A percentile compares a stretch with the other conserved stretches of the same genome.
Evolutionary conservation across 2,888 invertebrate species (phyloP).

Genomic region (Galerucella pusilla): DNA sequence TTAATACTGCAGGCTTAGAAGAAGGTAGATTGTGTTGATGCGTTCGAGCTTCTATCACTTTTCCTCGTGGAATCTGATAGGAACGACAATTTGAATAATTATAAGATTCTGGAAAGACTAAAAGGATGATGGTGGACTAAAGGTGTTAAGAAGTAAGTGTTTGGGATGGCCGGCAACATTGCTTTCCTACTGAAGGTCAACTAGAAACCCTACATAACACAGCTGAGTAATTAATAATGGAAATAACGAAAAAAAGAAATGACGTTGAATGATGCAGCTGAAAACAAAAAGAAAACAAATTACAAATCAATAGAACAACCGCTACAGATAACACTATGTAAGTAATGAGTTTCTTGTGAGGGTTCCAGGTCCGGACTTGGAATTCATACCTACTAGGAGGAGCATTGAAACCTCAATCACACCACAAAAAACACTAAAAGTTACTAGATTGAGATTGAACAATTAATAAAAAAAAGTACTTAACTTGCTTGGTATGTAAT

Average conservation of each 20-base stretch:
- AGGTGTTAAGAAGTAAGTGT: not conserved
- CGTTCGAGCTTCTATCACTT: too few species aligned
- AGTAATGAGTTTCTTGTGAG: slow-evolving; percentile 6
- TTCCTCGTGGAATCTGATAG: too few species aligned
- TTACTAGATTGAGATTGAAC: too few species aligned
- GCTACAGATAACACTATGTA: slow-evolving; percentile 10
- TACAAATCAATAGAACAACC: slow-evolving; percentile 10
- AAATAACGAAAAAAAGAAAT: slow-evolving; percentile 1
- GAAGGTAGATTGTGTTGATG: too few species aligned
- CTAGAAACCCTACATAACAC: slow-evolving; percentile 31
- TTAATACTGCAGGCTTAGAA: too few species aligned
- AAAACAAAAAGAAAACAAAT: slow-evolving; percentile 7
- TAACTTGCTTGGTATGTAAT: too few species aligned
- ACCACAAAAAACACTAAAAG: too few species aligned
- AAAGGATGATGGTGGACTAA: not conserved
- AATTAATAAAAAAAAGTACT: too few species aligned
- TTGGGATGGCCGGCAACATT: not conserved
- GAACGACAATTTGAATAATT: too few species aligned
- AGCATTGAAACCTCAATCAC: too few species aligned
- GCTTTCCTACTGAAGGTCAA: slow-evolving; percentile 26
- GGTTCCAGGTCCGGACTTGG: not conserved
- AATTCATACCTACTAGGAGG: too few species aligned
- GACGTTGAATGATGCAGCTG: slow-evolving; percentile 7
- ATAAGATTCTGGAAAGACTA: too few species aligned
- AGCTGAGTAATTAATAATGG: slow-evolving; percentile 17